Conservation (phyloP, 2,797 vertebrate genomes). For the Thamnophis elegans region DNA sequence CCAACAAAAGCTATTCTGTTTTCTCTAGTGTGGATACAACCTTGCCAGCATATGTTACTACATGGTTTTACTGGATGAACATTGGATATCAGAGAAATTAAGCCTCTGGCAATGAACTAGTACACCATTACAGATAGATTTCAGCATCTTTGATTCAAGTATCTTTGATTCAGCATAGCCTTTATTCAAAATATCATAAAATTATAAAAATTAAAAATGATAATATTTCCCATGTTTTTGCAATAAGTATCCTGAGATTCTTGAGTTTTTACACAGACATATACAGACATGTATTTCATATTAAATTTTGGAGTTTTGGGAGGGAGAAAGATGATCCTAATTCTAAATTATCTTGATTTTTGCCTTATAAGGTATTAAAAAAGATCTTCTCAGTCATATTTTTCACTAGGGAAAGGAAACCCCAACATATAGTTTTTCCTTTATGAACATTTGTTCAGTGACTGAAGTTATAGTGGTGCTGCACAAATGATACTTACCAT, state of each 20-base stretch:
- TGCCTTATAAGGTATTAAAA: background rate
- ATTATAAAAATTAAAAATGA: background rate
- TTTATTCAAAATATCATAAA: background rate
- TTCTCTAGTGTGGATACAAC: background rate
- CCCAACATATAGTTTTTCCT: background rate
- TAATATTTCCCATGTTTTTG: background rate
- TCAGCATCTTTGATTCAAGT: background rate
- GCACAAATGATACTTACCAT: background rate
- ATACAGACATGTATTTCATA: background rate
- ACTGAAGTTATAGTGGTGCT: background rate
- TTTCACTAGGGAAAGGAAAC: background rate
- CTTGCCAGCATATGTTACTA: background rate
- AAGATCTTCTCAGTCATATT: background rate
- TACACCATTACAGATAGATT: background rate
- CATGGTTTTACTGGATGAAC: background rate
- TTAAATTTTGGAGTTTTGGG: background rate
- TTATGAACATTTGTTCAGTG: background rate
- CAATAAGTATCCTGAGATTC: background rate
- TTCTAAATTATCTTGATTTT: background rate
- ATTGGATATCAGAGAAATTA: background rate
- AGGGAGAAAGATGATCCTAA: background rate
- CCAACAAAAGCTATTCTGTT: background rate
- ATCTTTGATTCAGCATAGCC: background rate
- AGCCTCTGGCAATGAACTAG: background rate
- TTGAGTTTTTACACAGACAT: background rate